These are phyloP conservation scores for Macrobrachium rosenbergii DNA, from an alignment of 1,140 invertebrate genomes.

Conservation along the genomic window DNA sequence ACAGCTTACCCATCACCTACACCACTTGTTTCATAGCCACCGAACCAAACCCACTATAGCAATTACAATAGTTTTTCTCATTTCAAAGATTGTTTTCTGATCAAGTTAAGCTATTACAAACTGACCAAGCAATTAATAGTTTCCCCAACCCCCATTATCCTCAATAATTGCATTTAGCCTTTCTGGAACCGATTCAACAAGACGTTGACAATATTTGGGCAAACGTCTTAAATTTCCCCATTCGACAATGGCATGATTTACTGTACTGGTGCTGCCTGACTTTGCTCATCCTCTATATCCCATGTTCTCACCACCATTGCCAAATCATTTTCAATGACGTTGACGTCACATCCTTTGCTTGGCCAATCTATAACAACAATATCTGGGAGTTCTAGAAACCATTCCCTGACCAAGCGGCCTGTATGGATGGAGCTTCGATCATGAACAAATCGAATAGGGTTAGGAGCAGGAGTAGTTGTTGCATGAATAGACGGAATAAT, in stretches of 20 bases:
- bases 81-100: too few relatives aligned
- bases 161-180: neutral
- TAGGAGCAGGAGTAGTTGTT: conserved; percentile 16
- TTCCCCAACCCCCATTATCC: conserved; percentile 6
- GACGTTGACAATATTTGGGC: too few relatives aligned
- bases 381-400: conserved; percentile 1
- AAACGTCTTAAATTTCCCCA: too few relatives aligned
- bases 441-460: conserved; percentile 20
- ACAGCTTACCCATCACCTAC: too few relatives aligned
- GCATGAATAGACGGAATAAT: neutral
- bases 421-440: neutral
- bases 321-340: neutral
- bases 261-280: too few relatives aligned
- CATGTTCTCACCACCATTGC: conserved; percentile 16
- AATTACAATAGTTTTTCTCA: too few relatives aligned
- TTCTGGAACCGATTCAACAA: conserved; percentile 20
- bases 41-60: too few relatives aligned
- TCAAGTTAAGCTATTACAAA: neutral
- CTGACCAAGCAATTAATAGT: neutral
- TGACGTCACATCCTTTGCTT: neutral
- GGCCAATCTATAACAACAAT: neutral
- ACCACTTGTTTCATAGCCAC: too few relatives aligned
- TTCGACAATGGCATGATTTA: too few relatives aligned
- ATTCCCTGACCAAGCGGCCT: conserved; percentile 4
- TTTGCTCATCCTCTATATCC: too few relatives aligned